phyloP scores from a whole-genome alignment of 2,888 invertebrate species.

The Leptinotarsa peninsularis region DNA sequence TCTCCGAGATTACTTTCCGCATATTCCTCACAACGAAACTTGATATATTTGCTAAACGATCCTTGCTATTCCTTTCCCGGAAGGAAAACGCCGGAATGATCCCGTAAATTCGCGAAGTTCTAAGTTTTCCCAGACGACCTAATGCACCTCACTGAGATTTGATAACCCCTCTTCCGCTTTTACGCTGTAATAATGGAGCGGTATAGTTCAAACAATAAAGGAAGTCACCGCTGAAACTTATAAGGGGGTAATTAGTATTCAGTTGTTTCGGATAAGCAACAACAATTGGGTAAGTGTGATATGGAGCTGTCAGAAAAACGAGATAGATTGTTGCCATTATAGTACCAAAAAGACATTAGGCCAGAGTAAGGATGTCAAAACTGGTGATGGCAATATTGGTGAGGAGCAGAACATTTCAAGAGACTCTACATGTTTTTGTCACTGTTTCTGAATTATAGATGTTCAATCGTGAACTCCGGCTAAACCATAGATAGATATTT shows the following conservation, averaged over 20 bases:
- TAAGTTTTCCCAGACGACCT: constrained; percentile 29
- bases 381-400: no score
- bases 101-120: constrained; percentile 22
- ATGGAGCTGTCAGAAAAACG: constrained; percentile 8
- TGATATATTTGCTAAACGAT: constrained; percentile 17
- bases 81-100: constrained; percentile 24
- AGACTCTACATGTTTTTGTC: no score
- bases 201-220: constrained; percentile 24
- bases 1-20: constrained; percentile 1
- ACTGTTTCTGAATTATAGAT: no score
- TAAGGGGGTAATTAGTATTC: constrained; percentile 22
- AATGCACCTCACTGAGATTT: constrained; percentile 29
- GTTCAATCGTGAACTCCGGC: no score
- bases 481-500: no score
- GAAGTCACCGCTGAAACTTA: constrained; percentile 21
- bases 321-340: not conserved
- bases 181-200: constrained; percentile 5
- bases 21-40: constrained; percentile 12
- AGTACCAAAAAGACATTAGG: no score
- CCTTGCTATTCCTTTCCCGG: not conserved
- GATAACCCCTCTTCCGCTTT: constrained; percentile 28
- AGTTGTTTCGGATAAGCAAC: constrained; percentile 14
- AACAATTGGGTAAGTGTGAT: not conserved
- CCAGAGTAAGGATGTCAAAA: no score
- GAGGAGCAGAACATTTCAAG: no score